Conservation (phyloP, 2,113 vertebrate species). For the Xenus cinereus region DNA sequence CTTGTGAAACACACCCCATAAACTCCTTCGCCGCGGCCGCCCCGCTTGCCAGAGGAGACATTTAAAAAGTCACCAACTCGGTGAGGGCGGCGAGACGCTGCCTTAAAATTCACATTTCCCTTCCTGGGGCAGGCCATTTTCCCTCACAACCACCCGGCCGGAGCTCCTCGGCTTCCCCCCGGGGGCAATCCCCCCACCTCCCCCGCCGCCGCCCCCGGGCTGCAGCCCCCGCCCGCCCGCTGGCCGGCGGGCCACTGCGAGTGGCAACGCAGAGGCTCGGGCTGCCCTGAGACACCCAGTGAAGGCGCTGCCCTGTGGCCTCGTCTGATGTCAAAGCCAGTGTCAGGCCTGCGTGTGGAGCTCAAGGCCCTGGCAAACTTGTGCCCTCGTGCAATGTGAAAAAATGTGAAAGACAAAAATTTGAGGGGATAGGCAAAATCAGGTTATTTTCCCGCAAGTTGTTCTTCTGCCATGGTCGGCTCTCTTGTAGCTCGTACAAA, state of each 20-base stretch:
- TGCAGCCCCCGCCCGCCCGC: background rate
- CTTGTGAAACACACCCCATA: background rate
- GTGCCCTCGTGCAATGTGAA: fast-evolving
- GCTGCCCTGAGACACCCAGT: background rate
- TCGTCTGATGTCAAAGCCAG: background rate
- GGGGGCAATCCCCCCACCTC: background rate
- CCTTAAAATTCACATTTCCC: background rate
- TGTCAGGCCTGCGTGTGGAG: background rate
- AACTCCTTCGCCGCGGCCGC: background rate
- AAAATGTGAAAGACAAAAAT: background rate
- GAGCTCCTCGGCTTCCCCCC: background rate
- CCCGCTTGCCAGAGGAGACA: background rate
- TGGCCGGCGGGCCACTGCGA: background rate
- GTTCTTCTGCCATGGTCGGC: background rate
- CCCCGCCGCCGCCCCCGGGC: background rate
- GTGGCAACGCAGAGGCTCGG: no score
- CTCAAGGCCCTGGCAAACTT: background rate
- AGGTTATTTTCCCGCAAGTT: background rate
- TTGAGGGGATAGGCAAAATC: background rate
- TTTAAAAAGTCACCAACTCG: fast-evolving
- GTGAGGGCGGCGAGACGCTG: background rate
- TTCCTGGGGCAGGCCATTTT: background rate
- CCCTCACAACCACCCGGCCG: background rate
- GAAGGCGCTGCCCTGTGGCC: background rate
- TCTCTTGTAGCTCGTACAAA: background rate